Percentiles rank a stretch among this genome's conserved stretches.
Conservation (phyloP, 2,797 vertebrate genomes). For the Sebastes nivosus region DNA sequence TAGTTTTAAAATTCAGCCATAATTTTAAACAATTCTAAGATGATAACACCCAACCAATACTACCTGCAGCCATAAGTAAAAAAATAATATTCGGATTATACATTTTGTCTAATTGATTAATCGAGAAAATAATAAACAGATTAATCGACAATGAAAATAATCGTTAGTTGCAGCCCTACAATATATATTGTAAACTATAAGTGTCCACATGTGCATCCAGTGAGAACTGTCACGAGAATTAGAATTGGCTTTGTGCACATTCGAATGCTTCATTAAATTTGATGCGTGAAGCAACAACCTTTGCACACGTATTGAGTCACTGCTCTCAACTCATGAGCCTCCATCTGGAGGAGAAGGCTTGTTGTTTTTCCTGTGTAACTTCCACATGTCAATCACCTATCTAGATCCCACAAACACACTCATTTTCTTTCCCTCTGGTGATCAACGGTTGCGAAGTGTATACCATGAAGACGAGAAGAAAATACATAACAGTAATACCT, state of each 20-base stretch:
- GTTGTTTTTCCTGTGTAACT: constrained; percentile 36
- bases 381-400: constrained; percentile 24
- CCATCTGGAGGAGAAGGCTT: constrained; percentile 34
- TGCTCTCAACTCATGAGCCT: constrained; percentile 16
- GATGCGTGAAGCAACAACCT: constrained; percentile 17
- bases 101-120: not conserved
- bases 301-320: constrained; percentile 28
- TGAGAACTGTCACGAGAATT: not conserved
- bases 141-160: no score
- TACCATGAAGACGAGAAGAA: not conserved
- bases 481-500: not conserved
- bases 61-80: not conserved
- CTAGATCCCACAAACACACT: not conserved
- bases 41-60: not conserved
- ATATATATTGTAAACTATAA: not conserved
- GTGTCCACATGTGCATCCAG: not conserved
- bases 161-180: no score
- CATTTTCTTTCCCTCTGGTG: not conserved
- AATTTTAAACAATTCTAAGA: not conserved
- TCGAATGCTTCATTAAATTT: constrained; percentile 18
- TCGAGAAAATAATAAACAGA: no score
- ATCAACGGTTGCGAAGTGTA: not conserved
- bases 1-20: not conserved
- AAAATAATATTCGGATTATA: not conserved
- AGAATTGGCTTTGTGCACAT: not conserved